A percentile compares a stretch with the other conserved stretches of the same genome.
Conservation (phyloP, 2,888 invertebrate genomes). For the Lasioglossum zephyrum region DNA sequence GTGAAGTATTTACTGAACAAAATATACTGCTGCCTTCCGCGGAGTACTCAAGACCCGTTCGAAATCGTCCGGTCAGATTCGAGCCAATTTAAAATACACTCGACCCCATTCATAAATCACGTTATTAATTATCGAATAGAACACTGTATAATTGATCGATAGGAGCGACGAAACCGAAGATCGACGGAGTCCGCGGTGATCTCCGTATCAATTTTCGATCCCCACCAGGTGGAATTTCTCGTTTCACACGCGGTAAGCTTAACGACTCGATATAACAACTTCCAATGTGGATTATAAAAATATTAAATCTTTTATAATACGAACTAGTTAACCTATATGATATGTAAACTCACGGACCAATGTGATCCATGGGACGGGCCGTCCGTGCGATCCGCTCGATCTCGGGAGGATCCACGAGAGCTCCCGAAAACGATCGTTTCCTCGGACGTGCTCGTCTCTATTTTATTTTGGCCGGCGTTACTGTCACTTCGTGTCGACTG, state of each 20-base stretch:
- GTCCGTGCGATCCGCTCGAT: conserved; percentile 48
- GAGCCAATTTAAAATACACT: not conserved
- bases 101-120: not conserved
- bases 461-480: conserved; percentile 80
- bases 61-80: not conserved
- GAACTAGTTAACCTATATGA: conserved; percentile 73
- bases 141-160: conserved; percentile 1
- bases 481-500: conserved; percentile 65
- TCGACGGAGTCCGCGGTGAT: conserved; percentile 21
- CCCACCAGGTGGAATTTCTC: conserved; percentile 1
- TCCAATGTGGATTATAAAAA: conserved; percentile 87
- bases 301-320: conserved; percentile 83
- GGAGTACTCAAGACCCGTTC: not conserved
- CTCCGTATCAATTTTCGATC: not conserved
- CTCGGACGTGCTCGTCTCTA: conserved; percentile 60
- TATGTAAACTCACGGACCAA: conserved; percentile 86
- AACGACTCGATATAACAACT: conserved; percentile 84
- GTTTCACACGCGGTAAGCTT: conserved; percentile 70
- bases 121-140: not conserved
- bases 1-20: not conserved
- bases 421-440: conserved; percentile 24
- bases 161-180: conserved; percentile 50
- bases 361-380: conserved; percentile 85
- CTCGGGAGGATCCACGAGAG: not conserved
- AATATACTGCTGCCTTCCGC: not conserved